Percentiles rank a stretch among this genome's conserved stretches.
Evolutionary conservation across 2,888 invertebrate genomes (phyloP).

Genomic region (Eueremaeus valkanovi): DNA sequence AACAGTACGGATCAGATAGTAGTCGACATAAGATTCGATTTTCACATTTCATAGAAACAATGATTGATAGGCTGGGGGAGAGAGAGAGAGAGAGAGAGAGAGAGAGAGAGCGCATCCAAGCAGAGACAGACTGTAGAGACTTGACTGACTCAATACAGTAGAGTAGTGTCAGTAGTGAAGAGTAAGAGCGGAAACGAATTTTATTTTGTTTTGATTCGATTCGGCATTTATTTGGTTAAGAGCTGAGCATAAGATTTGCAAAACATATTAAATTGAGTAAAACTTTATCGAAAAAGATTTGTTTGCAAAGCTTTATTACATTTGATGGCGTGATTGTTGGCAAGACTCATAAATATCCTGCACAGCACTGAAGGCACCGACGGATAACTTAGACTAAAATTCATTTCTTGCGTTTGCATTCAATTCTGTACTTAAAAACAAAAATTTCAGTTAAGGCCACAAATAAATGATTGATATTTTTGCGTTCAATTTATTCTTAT

Average conservation of each 20-base stretch:
- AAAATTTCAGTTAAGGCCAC: too few relatives aligned
- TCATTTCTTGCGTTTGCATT: too few relatives aligned
- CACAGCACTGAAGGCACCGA: neutral
- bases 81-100: too few relatives aligned
- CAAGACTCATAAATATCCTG: constrained; percentile 8
- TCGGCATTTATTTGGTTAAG: neutral
- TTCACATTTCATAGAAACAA: neutral
- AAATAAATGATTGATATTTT: neutral
- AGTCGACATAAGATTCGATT: neutral
- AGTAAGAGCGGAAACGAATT: neutral
- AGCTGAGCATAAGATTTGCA: neutral
- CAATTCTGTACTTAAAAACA: too few relatives aligned
- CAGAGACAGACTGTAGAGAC: too few relatives aligned
- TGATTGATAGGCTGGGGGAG: constrained; percentile 23
- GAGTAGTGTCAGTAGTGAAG: neutral
- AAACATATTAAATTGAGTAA: constrained; percentile 6
- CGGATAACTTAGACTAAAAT: too few relatives aligned
- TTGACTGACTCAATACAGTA: neutral
- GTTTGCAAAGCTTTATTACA: neutral
- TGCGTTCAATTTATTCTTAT: neutral
- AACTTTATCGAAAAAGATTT: constrained; percentile 17
- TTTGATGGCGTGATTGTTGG: neutral
- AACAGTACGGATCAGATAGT: neutral
- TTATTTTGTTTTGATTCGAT: neutral
- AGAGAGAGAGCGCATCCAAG: too few relatives aligned